Base-by-base conservation (phyloP, 1,140 invertebrate genomes). In the Pissodes strobi region DNA sequence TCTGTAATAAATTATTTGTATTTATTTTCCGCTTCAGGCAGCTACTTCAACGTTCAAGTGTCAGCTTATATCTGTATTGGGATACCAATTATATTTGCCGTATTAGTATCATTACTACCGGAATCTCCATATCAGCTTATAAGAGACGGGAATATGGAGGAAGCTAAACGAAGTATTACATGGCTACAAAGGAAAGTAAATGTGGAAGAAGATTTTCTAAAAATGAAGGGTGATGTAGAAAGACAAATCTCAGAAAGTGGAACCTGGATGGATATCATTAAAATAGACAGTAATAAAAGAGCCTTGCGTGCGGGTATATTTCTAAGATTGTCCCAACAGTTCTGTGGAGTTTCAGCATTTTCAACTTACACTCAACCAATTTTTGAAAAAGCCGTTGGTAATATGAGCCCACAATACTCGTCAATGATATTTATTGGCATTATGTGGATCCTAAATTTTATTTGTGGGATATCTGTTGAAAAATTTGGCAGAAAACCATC, bases 391-490 rank as follows among this genome's bases (percentile, higher is more conserved):
- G 77, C 79, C 72, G 73, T 78, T 69, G 75, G 86, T n/a, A 85
- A 87, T 64, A 85, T 89, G 56, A 82, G 86, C 39, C 82, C 82
- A 37, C 85, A 86, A 17, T 78, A 83, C 6, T 84, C 83, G 48
- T 85, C 85, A n/a, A 82, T 82, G 17, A 80, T 82, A 0, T 79
- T 83, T 12, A 75, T 74, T 1, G 74, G 76, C 1, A 81, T 89
- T 2, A 87, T 89, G 62, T 79, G 92, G 0, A 62, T 86, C 0
- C 86, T 86, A 0, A 86, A 86, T 0, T 78, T 84, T 34, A 86
- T 91, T 18, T 39, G 49, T 18, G 30, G 53, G 21, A 5, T 43
- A 13, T 18, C 25, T 9, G 87, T 90, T 51, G 90, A 92, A 77
- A 84, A 82, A 56, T 56, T 49, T 8, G 68, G 70, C 1, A 56